Percentiles rank a stretch among this genome's conserved stretches.
Conservation (phyloP, 2,113 vertebrate genomes). For the Isurus oxyrinchus region DNA sequence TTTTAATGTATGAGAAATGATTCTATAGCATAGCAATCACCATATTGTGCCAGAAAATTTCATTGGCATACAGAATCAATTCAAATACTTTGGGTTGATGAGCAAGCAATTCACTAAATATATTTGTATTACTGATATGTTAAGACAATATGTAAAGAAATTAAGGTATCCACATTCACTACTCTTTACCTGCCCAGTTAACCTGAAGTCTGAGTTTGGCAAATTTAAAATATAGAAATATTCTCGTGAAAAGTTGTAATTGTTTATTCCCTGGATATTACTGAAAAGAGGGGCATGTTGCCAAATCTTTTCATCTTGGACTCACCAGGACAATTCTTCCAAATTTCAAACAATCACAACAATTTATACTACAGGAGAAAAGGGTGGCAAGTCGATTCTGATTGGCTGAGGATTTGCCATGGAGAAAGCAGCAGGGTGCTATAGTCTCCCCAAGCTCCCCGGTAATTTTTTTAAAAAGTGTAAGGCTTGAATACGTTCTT, state of each 20-base stretch:
- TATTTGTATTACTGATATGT: background rate
- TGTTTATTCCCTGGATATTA: too few relatives aligned
- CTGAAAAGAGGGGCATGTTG: too few relatives aligned
- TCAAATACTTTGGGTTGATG: background rate
- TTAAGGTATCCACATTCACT: background rate
- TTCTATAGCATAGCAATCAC: background rate
- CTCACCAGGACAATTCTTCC: too few relatives aligned
- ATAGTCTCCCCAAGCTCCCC: too few relatives aligned
- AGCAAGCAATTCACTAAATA: background rate
- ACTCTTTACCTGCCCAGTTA: background rate
- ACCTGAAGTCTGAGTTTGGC: background rate
- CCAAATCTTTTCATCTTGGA: too few relatives aligned
- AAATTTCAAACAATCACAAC: too few relatives aligned
- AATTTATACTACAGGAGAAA: too few relatives aligned
- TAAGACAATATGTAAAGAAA: background rate
- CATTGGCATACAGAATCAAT: background rate
- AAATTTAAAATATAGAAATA: background rate
- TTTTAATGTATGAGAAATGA: background rate
- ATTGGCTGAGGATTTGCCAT: too few relatives aligned
- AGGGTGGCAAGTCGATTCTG: too few relatives aligned
- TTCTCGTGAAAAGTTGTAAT: background rate
- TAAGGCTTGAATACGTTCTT: too few relatives aligned
- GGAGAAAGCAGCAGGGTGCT: too few relatives aligned
- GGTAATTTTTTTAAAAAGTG: too few relatives aligned
- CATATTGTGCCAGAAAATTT: background rate